Evolutionary conservation across 2,888 invertebrate species (phyloP), one percentile per base, ranked within the genome.

Genomic region (Apamea anceps): DNA sequence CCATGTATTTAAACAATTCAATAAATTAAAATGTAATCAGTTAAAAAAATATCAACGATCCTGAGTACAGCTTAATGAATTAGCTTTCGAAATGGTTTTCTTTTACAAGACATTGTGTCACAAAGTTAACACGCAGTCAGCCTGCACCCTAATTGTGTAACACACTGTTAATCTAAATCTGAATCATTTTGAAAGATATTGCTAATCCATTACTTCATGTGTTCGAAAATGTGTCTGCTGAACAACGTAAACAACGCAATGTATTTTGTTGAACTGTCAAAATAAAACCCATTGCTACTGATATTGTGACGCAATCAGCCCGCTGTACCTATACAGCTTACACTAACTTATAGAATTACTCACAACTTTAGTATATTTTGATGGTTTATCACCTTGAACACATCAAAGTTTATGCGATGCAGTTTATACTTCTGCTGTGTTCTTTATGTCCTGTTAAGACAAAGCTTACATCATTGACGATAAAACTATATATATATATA

Each of bases 401-500:
- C 67, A n/a, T 54, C 21, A 62, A 80, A 54, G 32, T 62, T 67
- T 72, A 81, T 54, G 54, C 6, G 60, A 67, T 45, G 72, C 60
- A 62, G 37, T 77, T 63, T 72, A 80, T 80, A 66, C 13, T 37
- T 68, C 37, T 65, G 80, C 84, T 80, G 78, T 77, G n/a, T n/a
- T 60, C 66, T 21, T 65, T 74, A 67, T 63, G 72, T 70, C 28
- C 68, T 54, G 68, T 57, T 66, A 73, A 80, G 76, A 86, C 81
- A 81, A 79, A 79, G 86, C 88, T 93, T 90, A 90, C 91, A 90
- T 92, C 91, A 92, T 88, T 89, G 86, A 81, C 82, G 81, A 90
- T 90, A 90, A 92, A 90, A 92, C 92, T 89, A 92, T 74, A 80
- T 32, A 45, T 89, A 92, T 74, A 80, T 32, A 45, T 45, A 75